Conservation (phyloP, 2,113 vertebrate species). For the Heteronetta atricapilla region DNA sequence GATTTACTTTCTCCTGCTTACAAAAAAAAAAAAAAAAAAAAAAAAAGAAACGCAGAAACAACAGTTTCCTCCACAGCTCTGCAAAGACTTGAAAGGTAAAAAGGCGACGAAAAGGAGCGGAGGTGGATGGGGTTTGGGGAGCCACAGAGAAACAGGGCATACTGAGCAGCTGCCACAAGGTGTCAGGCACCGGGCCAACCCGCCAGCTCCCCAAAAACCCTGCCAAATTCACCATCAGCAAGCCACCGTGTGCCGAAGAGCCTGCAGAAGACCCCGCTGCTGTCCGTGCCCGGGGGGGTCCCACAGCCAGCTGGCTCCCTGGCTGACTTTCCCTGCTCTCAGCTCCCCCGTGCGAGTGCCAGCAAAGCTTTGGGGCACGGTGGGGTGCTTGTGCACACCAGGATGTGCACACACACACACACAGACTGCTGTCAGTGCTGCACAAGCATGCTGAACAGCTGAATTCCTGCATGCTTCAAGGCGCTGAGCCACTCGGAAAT, state of each 20-base stretch:
- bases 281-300: accelerated
- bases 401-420: background rate
- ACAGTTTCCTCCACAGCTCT: background rate
- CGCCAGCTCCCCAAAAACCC: background rate
- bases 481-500: background rate
- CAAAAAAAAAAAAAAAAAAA: background rate
- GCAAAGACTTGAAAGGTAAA: background rate
- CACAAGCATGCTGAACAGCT: background rate
- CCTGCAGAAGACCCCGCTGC: background rate
- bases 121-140: background rate
- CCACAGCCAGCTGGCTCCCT: background rate
- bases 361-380: accelerated
- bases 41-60: background rate
- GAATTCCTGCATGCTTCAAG: background rate
- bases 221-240: background rate
- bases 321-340: background rate
- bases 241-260: background rate
- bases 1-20: background rate
- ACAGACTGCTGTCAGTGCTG: background rate
- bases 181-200: background rate
- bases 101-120: background rate
- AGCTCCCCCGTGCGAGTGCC: background rate
- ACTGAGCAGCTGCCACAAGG: background rate
- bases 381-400: accelerated
- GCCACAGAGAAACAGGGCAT: background rate